phyloP scores from a whole-genome alignment of 1,140 invertebrate genomes.

The Drosophila pachea region DNA sequence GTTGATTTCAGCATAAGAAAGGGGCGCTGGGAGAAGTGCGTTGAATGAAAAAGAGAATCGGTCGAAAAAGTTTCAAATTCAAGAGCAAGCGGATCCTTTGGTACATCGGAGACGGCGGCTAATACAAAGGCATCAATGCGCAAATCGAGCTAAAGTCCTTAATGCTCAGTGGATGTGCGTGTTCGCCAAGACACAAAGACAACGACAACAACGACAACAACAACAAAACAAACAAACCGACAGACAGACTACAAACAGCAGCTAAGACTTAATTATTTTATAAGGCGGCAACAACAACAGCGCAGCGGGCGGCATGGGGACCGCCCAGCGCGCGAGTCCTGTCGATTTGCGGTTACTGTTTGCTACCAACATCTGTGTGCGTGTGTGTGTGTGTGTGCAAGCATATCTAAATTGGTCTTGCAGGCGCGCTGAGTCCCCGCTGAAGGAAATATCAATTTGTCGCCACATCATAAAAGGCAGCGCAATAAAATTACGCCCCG shows the following conservation, averaged over 20 bases:
- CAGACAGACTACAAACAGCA: slow-evolving; percentile 51
- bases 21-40: slow-evolving; percentile 13
- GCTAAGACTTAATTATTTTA: slow-evolving; percentile 76
- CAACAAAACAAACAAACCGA: slow-evolving; percentile 46
- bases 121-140: slow-evolving; percentile 50
- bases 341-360: slow-evolving; percentile 45
- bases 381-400: slow-evolving; percentile 24
- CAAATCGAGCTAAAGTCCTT: slow-evolving; percentile 75
- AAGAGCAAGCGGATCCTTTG: slow-evolving; percentile 36
- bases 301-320: slow-evolving; percentile 56
- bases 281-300: slow-evolving; percentile 55
- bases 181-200: slow-evolving; percentile 48
- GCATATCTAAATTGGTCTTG: slow-evolving; percentile 66
- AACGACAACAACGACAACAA: slow-evolving; percentile 17
- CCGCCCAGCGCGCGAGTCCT: slow-evolving; percentile 59
- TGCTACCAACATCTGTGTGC: slow-evolving; percentile 6
- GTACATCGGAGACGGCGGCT: slow-evolving; percentile 25
- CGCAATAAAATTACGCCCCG: slow-evolving; percentile 73
- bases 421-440: slow-evolving; percentile 36
- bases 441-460: slow-evolving; percentile 77
- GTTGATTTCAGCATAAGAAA: slow-evolving; percentile 62
- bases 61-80: slow-evolving; percentile 63
- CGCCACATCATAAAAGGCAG: slow-evolving; percentile 78
- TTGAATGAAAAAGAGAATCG: slow-evolving; percentile 31
- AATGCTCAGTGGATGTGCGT: slow-evolving; percentile 66